phyloP scores from a whole-genome alignment of 2,113 vertebrate genomes.

The Rhynchomys soricoides region DNA sequence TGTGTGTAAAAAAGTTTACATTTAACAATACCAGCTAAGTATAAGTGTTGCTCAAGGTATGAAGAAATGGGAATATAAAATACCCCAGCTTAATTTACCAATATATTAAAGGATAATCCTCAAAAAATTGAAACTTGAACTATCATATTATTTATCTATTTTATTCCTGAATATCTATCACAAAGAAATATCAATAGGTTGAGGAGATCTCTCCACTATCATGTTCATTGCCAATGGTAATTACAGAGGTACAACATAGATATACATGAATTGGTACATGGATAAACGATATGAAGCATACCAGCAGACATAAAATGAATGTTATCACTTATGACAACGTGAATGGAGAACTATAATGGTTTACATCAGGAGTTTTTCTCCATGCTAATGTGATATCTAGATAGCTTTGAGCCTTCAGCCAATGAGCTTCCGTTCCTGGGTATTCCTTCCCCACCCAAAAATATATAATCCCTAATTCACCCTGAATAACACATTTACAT shows the following conservation, averaged over 20 bases:
- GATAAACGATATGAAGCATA: not conserved
- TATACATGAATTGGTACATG: not conserved
- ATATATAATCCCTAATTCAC: too few species aligned
- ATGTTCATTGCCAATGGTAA: too few species aligned
- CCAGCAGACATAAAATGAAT: not conserved
- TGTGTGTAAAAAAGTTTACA: not conserved
- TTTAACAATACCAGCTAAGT: not conserved
- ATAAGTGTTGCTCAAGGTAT: not conserved
- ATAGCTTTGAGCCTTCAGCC: too few species aligned
- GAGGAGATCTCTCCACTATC: not conserved
- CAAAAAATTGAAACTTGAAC: not conserved
- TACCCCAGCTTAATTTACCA: not conserved
- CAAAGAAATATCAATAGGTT: not conserved
- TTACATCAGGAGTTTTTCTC: not conserved
- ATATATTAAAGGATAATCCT: not conserved
- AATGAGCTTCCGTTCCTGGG: too few species aligned
- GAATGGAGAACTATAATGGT: not conserved
- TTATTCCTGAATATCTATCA: not conserved
- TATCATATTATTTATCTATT: not conserved
- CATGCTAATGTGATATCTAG: too few species aligned
- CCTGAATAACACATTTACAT: too few species aligned
- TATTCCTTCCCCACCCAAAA: too few species aligned
- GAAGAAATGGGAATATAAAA: not conserved
- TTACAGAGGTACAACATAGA: too few species aligned
- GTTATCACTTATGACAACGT: not conserved